Base-by-base conservation (phyloP, 2,888 invertebrate species). In the Buathra laborator region DNA sequence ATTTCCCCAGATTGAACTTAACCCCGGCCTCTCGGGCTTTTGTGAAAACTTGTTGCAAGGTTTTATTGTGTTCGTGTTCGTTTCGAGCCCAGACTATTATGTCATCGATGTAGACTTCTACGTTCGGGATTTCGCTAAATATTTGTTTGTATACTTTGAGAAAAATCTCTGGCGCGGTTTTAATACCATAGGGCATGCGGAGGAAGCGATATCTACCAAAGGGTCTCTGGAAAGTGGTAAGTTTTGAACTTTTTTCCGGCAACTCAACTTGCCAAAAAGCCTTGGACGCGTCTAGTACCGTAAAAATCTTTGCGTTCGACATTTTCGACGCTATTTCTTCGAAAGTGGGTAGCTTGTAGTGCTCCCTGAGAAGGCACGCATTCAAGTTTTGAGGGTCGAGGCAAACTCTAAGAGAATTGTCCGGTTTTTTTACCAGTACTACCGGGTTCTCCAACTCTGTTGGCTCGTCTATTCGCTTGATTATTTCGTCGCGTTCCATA, bases 371-470 rank as follows among this genome's bases (percentile, higher is more conserved):
- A 19, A 92, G 86, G 3, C 76, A 85, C n/a, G 83, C 64, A 84
- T 92, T 92, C 62, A 91, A 76, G 71, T 90, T 70, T 70, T 86
- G 84, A 32, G 90, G 90, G 79, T 92, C 91, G 24, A 92, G 14
- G 71, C 91, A 92, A 16, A 92, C 81, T 43, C 90, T 77, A 6
- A 92, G n/a, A 4, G 68, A 46, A 53, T 76, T 82, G 77, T 88
- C 78, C 10, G 86, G 74, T 77, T 88, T 88, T 24, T 76, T 86
- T 9, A 86, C 83, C 9, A 87, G 48, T 4, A 86, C 84, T 2
- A 86, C 72, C 24, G 86, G 75, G 68, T 87, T 83, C 9, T 83
- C 86, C 64, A 84, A 87, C 37, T 87, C 86, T 43, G 87, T 86
- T 2, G 85, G 82, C n/a, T 87, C 86, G 14, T 79, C 62, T 6